These are phyloP conservation scores for Beaufortia kweichowensis DNA, from an alignment of 2,113 vertebrate genomes.

Conservation along the genomic window DNA sequence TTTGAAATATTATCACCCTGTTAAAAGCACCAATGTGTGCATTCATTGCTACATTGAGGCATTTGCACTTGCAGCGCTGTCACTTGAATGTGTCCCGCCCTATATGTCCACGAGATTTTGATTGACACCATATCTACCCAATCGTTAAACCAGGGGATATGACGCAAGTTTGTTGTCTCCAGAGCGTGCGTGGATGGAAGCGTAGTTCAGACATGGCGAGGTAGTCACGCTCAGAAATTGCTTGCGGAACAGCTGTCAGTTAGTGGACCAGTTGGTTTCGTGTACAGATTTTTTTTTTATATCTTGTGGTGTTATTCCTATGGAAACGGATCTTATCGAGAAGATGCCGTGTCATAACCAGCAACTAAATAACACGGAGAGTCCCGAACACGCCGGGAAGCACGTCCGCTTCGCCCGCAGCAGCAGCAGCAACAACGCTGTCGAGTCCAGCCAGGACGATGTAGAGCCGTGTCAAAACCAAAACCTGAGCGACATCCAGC, in stretches of 20 bases:
- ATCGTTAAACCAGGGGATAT: not conserved
- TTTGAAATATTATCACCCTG: no score
- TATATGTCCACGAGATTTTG: not conserved
- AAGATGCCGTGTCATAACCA: constrained; percentile 74
- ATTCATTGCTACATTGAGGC: not conserved
- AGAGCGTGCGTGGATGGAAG: not conserved
- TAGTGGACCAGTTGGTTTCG: not conserved
- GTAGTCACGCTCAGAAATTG: not conserved
- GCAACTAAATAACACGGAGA: constrained; percentile 58
- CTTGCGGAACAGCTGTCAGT: not conserved
- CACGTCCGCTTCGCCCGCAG: constrained; percentile 67
- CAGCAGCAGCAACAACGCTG: not conserved
- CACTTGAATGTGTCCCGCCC: constrained; percentile 1
- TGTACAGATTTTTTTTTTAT: not conserved
- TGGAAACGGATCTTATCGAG: constrained; percentile 49
- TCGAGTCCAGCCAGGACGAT: constrained; percentile 43
- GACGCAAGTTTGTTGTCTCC: constrained; percentile 40
- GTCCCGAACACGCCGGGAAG: constrained; percentile 53
- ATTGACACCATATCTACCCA: constrained; percentile 6
- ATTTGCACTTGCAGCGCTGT: not conserved
- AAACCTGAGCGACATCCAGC: constrained; percentile 7
- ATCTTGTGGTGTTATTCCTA: constrained; percentile 27
- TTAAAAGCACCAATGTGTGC: no score
- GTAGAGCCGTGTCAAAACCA: constrained; percentile 31
- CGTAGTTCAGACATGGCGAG: constrained; percentile 20